phyloP scores from a whole-genome alignment of 2,797 vertebrate genomes.

The Anguilla megastoma region DNA sequence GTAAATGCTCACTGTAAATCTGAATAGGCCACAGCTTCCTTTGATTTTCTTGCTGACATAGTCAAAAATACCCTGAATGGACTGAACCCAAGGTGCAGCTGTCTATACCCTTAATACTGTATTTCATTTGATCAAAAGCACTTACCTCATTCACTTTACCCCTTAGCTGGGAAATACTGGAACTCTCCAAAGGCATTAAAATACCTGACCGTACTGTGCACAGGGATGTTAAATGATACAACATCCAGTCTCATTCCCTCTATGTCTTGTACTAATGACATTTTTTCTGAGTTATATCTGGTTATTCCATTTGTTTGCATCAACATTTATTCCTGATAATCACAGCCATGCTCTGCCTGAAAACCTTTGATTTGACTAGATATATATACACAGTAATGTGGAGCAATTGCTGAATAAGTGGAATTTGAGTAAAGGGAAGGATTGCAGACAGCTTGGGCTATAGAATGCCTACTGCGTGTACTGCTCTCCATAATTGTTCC shows the following conservation, averaged over 20 bases:
- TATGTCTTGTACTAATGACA: not conserved
- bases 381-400: slow-evolving; percentile 16
- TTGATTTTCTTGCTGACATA: slow-evolving; percentile 52
- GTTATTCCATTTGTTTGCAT: not conserved
- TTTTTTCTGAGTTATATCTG: not conserved
- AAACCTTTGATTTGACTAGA: not conserved
- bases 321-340: not conserved
- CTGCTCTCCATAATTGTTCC: slow-evolving; percentile 48
- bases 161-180: slow-evolving; percentile 42
- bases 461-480: slow-evolving; percentile 49
- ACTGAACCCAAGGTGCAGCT: slow-evolving; percentile 41
- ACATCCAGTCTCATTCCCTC: slow-evolving; percentile 43
- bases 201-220: slow-evolving; percentile 43
- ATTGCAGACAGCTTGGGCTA: slow-evolving; percentile 42
- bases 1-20: not conserved
- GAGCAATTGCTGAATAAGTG: slow-evolving; percentile 44
- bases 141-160: slow-evolving; percentile 54
- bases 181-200: slow-evolving; percentile 49
- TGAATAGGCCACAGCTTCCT: slow-evolving; percentile 11
- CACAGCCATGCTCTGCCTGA: not conserved
- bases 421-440: slow-evolving; percentile 50
- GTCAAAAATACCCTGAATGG: slow-evolving; percentile 54
- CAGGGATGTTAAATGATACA: slow-evolving; percentile 39
- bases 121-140: slow-evolving; percentile 42
- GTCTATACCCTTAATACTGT: slow-evolving; percentile 13